These are phyloP conservation scores for Aselliscus stoliczkanus DNA, from an alignment of 2,797 vertebrate genomes.

Conservation along the genomic window DNA sequence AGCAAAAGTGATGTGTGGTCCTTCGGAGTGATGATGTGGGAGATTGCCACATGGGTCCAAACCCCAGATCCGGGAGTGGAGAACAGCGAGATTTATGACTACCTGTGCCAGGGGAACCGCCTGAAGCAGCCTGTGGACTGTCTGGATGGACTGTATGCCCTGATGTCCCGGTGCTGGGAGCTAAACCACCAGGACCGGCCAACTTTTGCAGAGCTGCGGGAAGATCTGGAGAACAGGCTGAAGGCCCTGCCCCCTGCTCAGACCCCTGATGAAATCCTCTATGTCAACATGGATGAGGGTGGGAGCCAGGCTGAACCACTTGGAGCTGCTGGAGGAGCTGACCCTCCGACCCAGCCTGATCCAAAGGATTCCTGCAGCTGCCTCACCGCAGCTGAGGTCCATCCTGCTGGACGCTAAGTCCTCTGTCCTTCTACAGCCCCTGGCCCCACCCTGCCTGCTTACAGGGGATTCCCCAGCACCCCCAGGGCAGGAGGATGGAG, in stretches of 20 bases:
- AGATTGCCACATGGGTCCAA: conserved; percentile 92
- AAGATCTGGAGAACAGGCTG: conserved; percentile 89
- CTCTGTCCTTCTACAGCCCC: conserved; percentile 85
- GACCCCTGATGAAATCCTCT: conserved; percentile 91
- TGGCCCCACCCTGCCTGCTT: conserved; percentile 12
- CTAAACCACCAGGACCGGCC: conserved; percentile 91
- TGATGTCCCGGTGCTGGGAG: conserved; percentile 94
- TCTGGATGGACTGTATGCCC: conserved; percentile 90
- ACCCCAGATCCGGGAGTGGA: conserved; percentile 94
- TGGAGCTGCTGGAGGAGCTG: conserved; percentile 88
- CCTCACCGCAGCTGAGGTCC: conserved; percentile 86
- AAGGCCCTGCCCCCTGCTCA: conserved; percentile 88
- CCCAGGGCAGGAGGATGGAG: conserved; percentile 75
- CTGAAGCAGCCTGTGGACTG: conserved; percentile 94
- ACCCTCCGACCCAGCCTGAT: conserved; percentile 49
- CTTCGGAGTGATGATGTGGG: conserved; percentile 96
- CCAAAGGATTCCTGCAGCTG: conserved; percentile 81
- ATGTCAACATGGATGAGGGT: conserved; percentile 94
- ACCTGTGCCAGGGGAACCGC: conserved; percentile 91
- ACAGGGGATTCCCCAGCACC: conserved; percentile 62
- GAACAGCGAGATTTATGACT: conserved; percentile 96
- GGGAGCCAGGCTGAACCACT: conserved; percentile 50
- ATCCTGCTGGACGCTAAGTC: conserved; percentile 89
- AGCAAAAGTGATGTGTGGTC: conserved; percentile 97
- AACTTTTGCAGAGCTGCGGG: conserved; percentile 85